Evolutionary conservation across 2,113 vertebrate species (phyloP), one percentile per base, ranked within the genome.

Genomic region (Oncorhynchus keta): DNA sequence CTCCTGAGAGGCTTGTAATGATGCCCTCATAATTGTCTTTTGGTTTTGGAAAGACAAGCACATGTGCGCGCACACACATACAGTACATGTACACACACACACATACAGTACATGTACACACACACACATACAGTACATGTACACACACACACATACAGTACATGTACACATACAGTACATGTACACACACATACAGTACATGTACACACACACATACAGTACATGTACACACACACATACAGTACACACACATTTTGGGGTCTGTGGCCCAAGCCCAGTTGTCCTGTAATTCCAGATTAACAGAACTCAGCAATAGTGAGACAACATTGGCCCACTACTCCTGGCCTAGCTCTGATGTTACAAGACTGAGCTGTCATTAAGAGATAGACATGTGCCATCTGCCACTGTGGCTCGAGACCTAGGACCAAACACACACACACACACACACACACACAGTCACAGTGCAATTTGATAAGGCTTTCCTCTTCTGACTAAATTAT

Each of bases 231-330:
- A 32, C n/a, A n/a, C 32, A 32, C 65, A 67, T 32, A 32, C 30
- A 32, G 30, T 32, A 80, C 61, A 68, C 5, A 68, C 5, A 78
- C 62, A 76, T 51, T 70, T 59, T 81, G 82, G 73, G 49, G 76
- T 76, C 4, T 11, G 28, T 83, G 78, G 68, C n/a, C 30, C n/a
- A 13, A 48, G 45, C 39, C 68, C 35, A 49, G n/a, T 9, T 70
- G 6, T n/a, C 39, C 45, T 79, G 67, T 85, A 86, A 88, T 86
- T 85, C 90, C 88, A 89, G 89, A 91, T 92, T 84, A 87, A 78
- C 82, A 83, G 85, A 86, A 45, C 9, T 89, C 73, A 89, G 80
- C 28, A 74, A 74, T 79, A 77, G 72, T 83, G 76, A 83, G 88
- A 87, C 79, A 82, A 79, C n/a, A 30, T 48, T 70, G 68, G 39